These are phyloP conservation scores for Carassius carassius DNA, from an alignment of 2,113 vertebrate species.

Conservation along the genomic window DNA sequence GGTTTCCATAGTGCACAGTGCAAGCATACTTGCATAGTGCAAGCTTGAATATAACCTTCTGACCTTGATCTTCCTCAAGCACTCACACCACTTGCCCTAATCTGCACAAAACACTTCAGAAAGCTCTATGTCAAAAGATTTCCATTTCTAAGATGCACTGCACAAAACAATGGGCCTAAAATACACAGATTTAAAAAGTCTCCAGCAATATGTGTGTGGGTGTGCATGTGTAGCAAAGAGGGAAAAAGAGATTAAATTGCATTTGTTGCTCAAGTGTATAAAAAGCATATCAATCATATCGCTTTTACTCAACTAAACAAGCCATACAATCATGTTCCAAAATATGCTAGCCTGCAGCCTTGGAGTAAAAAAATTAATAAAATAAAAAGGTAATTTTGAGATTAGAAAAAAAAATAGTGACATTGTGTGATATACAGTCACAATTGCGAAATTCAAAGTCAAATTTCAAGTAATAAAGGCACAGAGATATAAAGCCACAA, in stretches of 20 bases:
- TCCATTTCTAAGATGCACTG: not conserved
- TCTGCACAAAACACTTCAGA: constrained; percentile 6
- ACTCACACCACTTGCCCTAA: constrained; percentile 40
- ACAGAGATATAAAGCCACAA: too few species aligned
- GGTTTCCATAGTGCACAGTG: constrained; percentile 15
- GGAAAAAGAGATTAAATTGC: not conserved
- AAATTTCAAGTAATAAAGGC: too few species aligned
- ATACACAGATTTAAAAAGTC: not conserved
- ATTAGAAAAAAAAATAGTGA: too few species aligned
- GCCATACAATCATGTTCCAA: not conserved
- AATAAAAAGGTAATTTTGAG: not conserved
- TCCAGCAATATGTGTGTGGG: constrained; percentile 2
- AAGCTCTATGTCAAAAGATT: not conserved
- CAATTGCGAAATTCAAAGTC: not conserved
- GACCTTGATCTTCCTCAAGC: constrained; percentile 65
- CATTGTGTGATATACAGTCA: too few species aligned
- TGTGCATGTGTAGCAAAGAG: not conserved
- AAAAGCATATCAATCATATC: not conserved
- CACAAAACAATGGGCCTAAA: not conserved
- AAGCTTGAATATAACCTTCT: constrained; percentile 33
- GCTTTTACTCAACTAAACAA: not conserved
- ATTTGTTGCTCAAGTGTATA: constrained; percentile 3
- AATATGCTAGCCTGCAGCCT: not conserved
- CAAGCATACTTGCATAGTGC: not conserved
- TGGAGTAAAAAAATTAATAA: not conserved